These are phyloP conservation scores for Eulemur albifrons DNA, from an alignment of 2,797 vertebrate genomes.

Conservation along the genomic window DNA sequence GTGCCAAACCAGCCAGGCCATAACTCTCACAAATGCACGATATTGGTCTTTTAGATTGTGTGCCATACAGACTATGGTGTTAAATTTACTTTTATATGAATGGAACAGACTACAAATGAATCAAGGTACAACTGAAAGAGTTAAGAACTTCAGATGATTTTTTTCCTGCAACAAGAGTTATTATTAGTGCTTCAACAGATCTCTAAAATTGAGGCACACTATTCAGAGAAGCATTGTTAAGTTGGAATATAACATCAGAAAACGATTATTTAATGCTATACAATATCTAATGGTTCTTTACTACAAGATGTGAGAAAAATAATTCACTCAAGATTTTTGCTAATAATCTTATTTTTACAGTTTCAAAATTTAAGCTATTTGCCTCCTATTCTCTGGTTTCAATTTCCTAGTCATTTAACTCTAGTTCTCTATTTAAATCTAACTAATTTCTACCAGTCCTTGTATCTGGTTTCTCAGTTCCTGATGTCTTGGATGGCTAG, in stretches of 20 bases:
- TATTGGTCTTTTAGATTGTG: background rate
- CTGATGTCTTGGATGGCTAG: background rate
- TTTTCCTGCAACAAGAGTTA: background rate
- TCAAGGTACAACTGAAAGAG: background rate
- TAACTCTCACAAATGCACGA: background rate
- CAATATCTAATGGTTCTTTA: background rate
- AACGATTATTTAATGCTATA: background rate
- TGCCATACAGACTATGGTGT: background rate
- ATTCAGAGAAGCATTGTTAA: background rate
- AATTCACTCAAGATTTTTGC: background rate
- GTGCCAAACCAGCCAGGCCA: background rate
- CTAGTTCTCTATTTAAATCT: background rate
- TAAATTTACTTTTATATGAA: background rate
- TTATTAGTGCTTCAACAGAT: background rate
- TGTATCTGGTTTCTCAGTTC: background rate
- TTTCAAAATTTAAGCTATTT: background rate
- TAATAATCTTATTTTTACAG: constrained; percentile 22
- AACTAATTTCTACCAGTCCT: background rate
- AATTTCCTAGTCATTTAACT: background rate
- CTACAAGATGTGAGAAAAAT: background rate
- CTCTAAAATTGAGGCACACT: background rate
- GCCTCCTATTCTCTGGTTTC: background rate
- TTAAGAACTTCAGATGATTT: background rate
- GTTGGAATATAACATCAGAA: background rate
- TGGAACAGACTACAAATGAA: background rate